phyloP scores from a whole-genome alignment of 2,113 vertebrate genomes.

The Platichthys flesus region DNA sequence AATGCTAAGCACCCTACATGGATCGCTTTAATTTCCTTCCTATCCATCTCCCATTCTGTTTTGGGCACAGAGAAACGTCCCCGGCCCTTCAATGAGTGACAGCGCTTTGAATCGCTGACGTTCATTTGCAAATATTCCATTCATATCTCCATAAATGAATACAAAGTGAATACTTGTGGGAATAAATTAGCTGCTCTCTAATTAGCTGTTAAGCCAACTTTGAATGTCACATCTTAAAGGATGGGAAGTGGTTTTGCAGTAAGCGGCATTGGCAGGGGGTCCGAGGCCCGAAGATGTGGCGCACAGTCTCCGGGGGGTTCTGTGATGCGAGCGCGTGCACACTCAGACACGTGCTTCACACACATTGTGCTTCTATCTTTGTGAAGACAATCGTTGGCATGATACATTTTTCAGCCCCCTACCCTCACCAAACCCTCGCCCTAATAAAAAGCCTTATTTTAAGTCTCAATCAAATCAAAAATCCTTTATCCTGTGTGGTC shows the following conservation, averaged over 20 bases:
- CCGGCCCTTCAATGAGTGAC: constrained; percentile 45
- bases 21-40: constrained; percentile 61
- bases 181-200: constrained; percentile 79
- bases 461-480: not conserved
- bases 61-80: constrained; percentile 36
- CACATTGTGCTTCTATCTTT: not conserved
- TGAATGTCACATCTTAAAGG: constrained; percentile 66
- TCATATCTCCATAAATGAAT: constrained; percentile 79
- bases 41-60: constrained; percentile 30
- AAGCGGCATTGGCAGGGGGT: constrained; percentile 24
- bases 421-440: not conserved
- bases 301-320: constrained; percentile 19
- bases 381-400: not conserved
- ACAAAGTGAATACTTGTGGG: constrained; percentile 72
- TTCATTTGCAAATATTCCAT: constrained; percentile 67
- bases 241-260: constrained; percentile 51
- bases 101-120: constrained; percentile 58
- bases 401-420: not conserved
- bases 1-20: constrained; percentile 46
- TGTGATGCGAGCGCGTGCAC: not conserved
- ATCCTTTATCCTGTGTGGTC: not conserved
- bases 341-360: not conserved
- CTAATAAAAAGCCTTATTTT: not conserved
- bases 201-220: constrained; percentile 75
- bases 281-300: constrained; percentile 24